Evolutionary conservation across 2,113 vertebrate species (phyloP).

Genomic region (Spilogale gracilis): DNA sequence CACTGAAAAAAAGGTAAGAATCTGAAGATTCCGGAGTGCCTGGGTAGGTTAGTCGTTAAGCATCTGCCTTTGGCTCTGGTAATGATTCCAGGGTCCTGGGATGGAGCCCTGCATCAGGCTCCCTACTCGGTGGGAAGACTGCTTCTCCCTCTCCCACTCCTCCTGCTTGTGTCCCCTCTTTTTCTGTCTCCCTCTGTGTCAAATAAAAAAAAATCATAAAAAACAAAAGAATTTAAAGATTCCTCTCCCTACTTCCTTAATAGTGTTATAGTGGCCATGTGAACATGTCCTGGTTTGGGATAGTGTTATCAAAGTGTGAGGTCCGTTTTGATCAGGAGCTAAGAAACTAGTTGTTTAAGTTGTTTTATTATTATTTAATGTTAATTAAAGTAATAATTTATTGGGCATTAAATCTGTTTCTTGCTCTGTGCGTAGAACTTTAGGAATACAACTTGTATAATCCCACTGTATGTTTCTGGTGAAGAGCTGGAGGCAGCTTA

Average conservation of each 20-base stretch:
- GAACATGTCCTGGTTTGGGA: neutral
- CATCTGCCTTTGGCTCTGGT: too few relatives aligned
- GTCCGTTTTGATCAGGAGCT: neutral
- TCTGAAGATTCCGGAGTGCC: too few relatives aligned
- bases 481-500: neutral
- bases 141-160: too few relatives aligned
- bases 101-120: too few relatives aligned
- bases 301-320: neutral
- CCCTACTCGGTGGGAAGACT: too few relatives aligned
- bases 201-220: too few relatives aligned
- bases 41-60: too few relatives aligned
- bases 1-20: neutral
- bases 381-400: neutral
- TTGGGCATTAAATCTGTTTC: neutral
- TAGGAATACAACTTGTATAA: neutral
- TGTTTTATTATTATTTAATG: neutral
- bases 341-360: neutral
- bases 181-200: too few relatives aligned
- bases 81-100: too few relatives aligned
- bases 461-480: neutral
- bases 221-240: neutral
- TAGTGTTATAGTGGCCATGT: neutral
- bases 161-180: too few relatives aligned
- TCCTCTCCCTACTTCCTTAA: neutral
- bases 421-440: neutral